Base-by-base conservation (phyloP, 2,797 vertebrate species). In the Capromys pilorides region DNA sequence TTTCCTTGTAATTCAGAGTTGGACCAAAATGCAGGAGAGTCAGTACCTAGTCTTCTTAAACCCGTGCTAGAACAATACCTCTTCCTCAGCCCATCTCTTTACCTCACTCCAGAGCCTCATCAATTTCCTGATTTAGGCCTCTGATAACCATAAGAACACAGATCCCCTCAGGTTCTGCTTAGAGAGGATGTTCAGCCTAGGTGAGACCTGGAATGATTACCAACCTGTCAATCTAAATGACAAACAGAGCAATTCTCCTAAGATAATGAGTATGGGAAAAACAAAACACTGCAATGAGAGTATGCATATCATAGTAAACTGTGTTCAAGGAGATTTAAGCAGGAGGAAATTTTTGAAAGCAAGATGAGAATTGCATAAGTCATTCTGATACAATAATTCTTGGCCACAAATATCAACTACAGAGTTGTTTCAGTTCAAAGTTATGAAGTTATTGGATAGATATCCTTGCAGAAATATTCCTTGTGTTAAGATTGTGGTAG, bases 1-100 rank as follows among this genome's bases (percentile, higher is more conserved):
- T 22, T 86, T 95, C 90, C 66, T 92, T 81, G 88, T 92, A 73
- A 89, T 89, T 93, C 80, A 77, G 6, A 69, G 1, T 83, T 77
- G 54, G 36, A 84, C 22, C n/a, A 94, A 51, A 71, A 12, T 19
- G 62, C 82, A 2, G 28, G 33, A 4, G 36, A 82, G 28, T 69
- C 66, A 85, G 69, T 88, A 14, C 82, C n/a, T n/a, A 28, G 8
- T 88, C 26, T 33, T 69, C 26, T 95, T 36, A 71, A 45, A 73
- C 19, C 31, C 45, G 62, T 39, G 6, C 16, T 26, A 86, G 79
- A 73, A 83, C 2, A 10, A 62, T 5, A 36, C 51, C 24, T 54
- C 14, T 57, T 18, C 16, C 54, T 57, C 4, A 57, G 14, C 54
- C 4, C 54, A 18, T 18, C 28, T 10, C 24, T 66, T 45, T 57